Evolutionary conservation across 2,113 vertebrate genomes (phyloP).

Genomic region (Thomomys bottae): DNA sequence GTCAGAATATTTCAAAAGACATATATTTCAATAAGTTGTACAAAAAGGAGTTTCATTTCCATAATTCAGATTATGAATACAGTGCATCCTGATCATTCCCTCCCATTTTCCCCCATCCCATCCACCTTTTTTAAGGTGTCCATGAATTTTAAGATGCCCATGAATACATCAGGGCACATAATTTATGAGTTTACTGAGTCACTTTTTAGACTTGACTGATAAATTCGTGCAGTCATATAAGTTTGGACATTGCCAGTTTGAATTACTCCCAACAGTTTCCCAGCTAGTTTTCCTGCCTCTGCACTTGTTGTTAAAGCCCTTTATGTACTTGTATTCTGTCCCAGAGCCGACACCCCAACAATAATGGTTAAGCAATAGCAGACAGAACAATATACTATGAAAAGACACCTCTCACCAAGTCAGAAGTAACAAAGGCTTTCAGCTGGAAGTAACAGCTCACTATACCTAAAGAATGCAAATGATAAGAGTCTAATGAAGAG

Average conservation of each 20-base stretch:
- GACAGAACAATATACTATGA: too few species aligned
- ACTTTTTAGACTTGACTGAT: neutral
- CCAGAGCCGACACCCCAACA: neutral
- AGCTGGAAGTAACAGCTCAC: neutral
- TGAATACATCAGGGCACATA: neutral
- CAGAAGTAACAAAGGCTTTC: neutral
- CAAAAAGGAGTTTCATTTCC: too few species aligned
- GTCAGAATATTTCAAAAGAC: neutral
- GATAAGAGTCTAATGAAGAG: neutral
- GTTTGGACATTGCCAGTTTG: neutral
- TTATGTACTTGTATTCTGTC: neutral
- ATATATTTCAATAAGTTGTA: too few species aligned
- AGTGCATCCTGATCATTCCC: too few species aligned
- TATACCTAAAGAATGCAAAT: neutral
- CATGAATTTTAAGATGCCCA: neutral
- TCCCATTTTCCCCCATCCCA: too few species aligned
- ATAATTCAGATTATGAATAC: too few species aligned
- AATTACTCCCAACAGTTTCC: neutral
- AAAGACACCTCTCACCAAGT: neutral
- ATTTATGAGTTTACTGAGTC: neutral
- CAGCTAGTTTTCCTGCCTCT: neutral
- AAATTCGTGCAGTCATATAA: neutral
- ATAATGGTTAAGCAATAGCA: neutral
- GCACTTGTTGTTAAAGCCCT: neutral
- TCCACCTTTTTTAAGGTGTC: neutral